Evolutionary conservation across 2,797 vertebrate species (phyloP), one percentile per base, ranked within the genome.

Genomic region (Cebuella pygmaea): DNA sequence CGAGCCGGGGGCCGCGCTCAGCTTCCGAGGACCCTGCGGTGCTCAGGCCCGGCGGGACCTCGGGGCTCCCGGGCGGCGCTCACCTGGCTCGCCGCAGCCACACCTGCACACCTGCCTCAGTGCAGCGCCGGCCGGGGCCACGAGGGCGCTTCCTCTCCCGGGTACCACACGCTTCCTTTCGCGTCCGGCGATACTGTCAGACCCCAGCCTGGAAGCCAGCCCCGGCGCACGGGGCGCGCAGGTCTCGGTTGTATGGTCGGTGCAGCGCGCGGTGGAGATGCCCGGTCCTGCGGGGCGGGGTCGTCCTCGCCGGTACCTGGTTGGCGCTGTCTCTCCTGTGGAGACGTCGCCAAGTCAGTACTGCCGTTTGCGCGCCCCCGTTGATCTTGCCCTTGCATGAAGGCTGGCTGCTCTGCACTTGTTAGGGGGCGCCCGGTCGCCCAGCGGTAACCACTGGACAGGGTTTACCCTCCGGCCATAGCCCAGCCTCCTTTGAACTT

Each of bases 71-170:
- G 10, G 2, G 11, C 20, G 81, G 81, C 8, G 84, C 48, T n/a
- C 83, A 48, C 94, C 46, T 39, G 91, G 33, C 11, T 26, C 50
- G 10, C 57, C 11, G 15, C 64, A 64, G 33, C 52, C 2, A 52
- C 90, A 30, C 72, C 92, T 30, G 15, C 12, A 70, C 96, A 88
- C 92, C 95, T 96, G 93, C 86, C 50, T 85, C 2, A 44, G 5
- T 30, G 93, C 57, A 44, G 41, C 24, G 85, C 82, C 5, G 57
- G n/a, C n/a, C 0, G 36, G 76, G 12, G 44, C 4, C 13, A 50
- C 24, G 39, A 17, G 19, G 82, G 36, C 26, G 80, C 24, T 39
- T 36, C 10, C 19, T 26, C 80, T 10, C 59, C 48, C 4, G 46
- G 41, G 70, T 20, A 46, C 81, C 46, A 1, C 78, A 3, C 46